Evolutionary conservation across 2,888 invertebrate genomes (phyloP), one percentile per base, ranked within the genome.

Genomic region (Luperina testacea): DNA sequence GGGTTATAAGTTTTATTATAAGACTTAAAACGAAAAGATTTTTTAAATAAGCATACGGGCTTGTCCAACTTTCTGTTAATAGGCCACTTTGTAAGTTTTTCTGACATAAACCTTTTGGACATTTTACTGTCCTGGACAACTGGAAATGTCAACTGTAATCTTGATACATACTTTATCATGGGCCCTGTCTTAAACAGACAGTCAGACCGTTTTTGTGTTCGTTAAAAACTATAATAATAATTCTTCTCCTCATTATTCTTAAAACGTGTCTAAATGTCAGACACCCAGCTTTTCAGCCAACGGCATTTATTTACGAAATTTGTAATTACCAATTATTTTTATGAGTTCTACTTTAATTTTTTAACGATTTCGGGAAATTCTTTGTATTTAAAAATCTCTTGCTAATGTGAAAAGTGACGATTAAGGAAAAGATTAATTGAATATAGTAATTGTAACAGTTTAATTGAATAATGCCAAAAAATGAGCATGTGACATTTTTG

Each of bases 231-330:
- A 78, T 78, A 61, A 72, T 57, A 76, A 78, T 79, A 74, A 80
- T 77, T 82, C 69, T 51, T 68, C 72, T 71, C 59, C 67, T 72
- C 63, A 65, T 85, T 77, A 77, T 65, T 63, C 15, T 78, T 80
- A 76, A 73, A 73, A 71, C 42, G 64, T 59, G 64, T 77, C 85
- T 78, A 77, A 88, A 87, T 82, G 85, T 82, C 89, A 80, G 68
- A 59, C 38, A 15, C 32, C 32, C 38, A 11, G 63, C 57, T 72
- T 82, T 74, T 67, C n/a, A 61, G 57, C 17, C 20, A 48, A 13
- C 64, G 78, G 48, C 71, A 78, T 80, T 83, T 77, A 80, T 80
- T 82, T 76, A 59, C 65, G 65, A 69, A 78, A 77, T 82, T 70
- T 71, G 27, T 87, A 81, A 88, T 81, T 75, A 77, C 67, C 11